phyloP scores from a whole-genome alignment of 2,797 vertebrate genomes.

The Anableps anableps region DNA sequence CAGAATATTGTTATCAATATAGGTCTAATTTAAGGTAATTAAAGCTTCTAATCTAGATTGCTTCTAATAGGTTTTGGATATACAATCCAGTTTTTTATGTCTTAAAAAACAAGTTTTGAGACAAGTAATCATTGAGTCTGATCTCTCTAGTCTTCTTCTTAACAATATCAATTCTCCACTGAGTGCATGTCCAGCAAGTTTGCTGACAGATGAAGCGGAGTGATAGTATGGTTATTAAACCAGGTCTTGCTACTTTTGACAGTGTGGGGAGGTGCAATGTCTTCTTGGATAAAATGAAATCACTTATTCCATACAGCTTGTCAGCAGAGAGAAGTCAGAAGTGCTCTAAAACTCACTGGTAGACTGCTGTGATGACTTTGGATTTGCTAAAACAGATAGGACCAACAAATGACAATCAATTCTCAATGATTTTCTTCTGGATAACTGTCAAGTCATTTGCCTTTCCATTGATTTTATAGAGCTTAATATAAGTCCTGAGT shows the following conservation, averaged over 20 bases:
- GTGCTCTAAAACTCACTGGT: not conserved
- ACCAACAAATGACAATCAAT: not conserved
- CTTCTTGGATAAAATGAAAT: not conserved
- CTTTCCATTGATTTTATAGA: too few relatives aligned
- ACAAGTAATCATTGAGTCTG: not conserved
- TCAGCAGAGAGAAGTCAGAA: not conserved
- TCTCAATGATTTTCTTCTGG: too few relatives aligned
- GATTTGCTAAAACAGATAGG: not conserved
- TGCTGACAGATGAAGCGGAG: not conserved
- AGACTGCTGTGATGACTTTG: not conserved
- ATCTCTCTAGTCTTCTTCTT: not conserved
- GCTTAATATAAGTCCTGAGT: too few relatives aligned
- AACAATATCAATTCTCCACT: not conserved
- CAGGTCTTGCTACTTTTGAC: not conserved
- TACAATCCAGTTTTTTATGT: constrained; percentile 33
- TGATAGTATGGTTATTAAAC: not conserved
- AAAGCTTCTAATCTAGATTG: constrained; percentile 27
- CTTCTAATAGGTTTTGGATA: constrained; percentile 33
- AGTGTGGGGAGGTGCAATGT: not conserved
- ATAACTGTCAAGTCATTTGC: too few relatives aligned
- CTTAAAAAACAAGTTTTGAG: constrained; percentile 25
- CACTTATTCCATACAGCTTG: not conserved
- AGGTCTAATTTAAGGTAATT: constrained; percentile 41
- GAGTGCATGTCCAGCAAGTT: not conserved
- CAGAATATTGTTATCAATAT: constrained; percentile 32